Percentiles rank a stretch among this genome's conserved stretches.
phyloP scores from a whole-genome alignment of 2,797 vertebrate species.

The Helicolenus hilgendorfi region DNA sequence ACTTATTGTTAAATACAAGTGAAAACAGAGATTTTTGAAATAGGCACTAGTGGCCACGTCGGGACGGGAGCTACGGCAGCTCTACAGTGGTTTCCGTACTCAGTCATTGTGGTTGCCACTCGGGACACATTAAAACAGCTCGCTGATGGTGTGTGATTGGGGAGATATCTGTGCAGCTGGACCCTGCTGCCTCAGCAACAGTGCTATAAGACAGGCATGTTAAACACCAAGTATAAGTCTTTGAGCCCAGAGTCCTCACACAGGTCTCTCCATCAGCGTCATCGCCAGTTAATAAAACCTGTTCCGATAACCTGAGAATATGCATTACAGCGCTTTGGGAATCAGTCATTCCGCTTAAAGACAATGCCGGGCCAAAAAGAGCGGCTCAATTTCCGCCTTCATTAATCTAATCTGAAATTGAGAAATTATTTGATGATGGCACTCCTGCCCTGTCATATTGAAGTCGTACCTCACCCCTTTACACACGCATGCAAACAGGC shows the following conservation, averaged over 20 bases:
- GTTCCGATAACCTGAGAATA: conserved; percentile 66
- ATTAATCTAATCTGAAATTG: conserved; percentile 84
- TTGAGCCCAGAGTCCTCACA: conserved; percentile 34
- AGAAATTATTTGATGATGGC: conserved; percentile 68
- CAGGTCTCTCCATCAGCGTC: conserved; percentile 65
- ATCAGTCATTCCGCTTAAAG: conserved; percentile 61
- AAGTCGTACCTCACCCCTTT: conserved; percentile 8
- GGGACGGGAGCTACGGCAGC: not conserved
- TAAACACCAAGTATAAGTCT: conserved; percentile 26
- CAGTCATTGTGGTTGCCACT: conserved; percentile 1
- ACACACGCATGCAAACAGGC: conserved; percentile 15
- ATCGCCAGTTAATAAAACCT: conserved; percentile 61
- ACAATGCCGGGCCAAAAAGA: conserved; percentile 53
- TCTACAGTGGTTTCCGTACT: conserved; percentile 1
- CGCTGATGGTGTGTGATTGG: conserved; percentile 18
- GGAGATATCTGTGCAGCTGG: conserved; percentile 53
- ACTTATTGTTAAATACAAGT: not conserved
- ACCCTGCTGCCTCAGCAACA: conserved; percentile 55
- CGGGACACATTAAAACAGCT: conserved; percentile 13
- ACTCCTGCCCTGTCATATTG: conserved; percentile 7
- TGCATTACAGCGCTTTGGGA: conserved; percentile 59
- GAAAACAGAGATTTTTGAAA: not conserved
- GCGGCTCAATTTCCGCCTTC: conserved; percentile 75
- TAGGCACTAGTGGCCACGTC: not conserved
- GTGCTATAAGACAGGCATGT: conserved; percentile 45